Evolutionary conservation across 23 tunicate genomes (phyloP).

Genomic region (Botrylloides violaceus): DNA sequence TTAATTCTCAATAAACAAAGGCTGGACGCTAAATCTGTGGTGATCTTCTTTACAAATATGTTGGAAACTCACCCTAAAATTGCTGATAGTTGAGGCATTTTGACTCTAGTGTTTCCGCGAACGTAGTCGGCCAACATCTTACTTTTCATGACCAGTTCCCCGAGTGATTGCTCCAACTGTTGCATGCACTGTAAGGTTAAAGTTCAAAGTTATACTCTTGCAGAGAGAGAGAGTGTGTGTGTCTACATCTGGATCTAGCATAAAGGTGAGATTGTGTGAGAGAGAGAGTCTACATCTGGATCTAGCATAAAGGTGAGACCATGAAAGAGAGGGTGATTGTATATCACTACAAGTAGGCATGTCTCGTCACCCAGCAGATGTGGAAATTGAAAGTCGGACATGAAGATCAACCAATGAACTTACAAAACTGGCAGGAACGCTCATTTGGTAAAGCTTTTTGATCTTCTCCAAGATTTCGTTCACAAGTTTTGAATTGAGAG

Average conservation of each 20-base stretch:
- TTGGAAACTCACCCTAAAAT: slow-evolving; percentile 58
- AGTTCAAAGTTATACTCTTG: not conserved
- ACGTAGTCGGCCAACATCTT: slow-evolving; percentile 73
- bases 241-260: too few relatives aligned
- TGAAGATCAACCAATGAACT: slow-evolving; percentile 40
- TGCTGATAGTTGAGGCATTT: slow-evolving; percentile 53
- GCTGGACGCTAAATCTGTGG: too few relatives aligned
- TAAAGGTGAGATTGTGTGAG: too few relatives aligned
- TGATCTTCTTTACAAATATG: too few relatives aligned
- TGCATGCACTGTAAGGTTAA: slow-evolving; percentile 64
- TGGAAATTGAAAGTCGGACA: too few relatives aligned
- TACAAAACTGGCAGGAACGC: slow-evolving; percentile 62
- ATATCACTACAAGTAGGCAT: too few relatives aligned
- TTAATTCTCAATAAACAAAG: too few relatives aligned
- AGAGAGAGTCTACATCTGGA: too few relatives aligned
- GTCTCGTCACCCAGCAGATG: too few relatives aligned
- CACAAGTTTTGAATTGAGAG: slow-evolving; percentile 68
- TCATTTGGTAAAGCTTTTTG: slow-evolving; percentile 46
- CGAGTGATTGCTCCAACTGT: slow-evolving; percentile 62
- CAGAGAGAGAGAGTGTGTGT: too few relatives aligned
- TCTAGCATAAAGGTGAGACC: too few relatives aligned
- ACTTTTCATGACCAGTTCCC: slow-evolving; percentile 64
- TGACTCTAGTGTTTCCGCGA: slow-evolving; percentile 42
- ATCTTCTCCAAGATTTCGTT: slow-evolving; percentile 32
- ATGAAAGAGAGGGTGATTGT: too few relatives aligned